Base-by-base conservation (phyloP, 2,888 invertebrate genomes). In the Caenorhabditis sp. region DNA sequence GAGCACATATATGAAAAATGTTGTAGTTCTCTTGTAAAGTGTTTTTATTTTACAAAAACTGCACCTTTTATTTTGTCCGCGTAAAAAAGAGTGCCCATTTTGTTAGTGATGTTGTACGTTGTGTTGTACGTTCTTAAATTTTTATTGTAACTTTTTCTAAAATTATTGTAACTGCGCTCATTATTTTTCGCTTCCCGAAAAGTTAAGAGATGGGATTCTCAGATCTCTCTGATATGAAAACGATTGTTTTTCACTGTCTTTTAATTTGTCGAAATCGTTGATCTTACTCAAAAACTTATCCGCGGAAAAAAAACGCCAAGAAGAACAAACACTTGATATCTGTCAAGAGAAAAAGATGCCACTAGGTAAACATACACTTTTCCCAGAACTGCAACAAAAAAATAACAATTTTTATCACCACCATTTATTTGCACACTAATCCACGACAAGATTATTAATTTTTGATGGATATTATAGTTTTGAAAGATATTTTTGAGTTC, bases 371-470 rank as follows among this genome's bases (percentile, higher is more conserved):
- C 17, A 43, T 6, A 43, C 2, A 43, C 31, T 6, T 31, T 31
- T 31, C 31, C 10, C 31, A 31, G 31, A 31, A 31, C 31, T 31
- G 8, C 43, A 43, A 43, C 6, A 14, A 43, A 43, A 43, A 43
- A 43, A 21, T 55, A 26, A 57, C 49, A 24, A 27, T 58, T 17
- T 63, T 68, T 65, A 65, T 73, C 65, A 59, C 65, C 73, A 73
- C 68, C 73, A 73, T 73, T 73, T 73, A 73, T 73, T 73, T 43
- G 43, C 43, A 63, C 73, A 73, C 73, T 73, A 73, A 73, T 73
- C 73, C 73, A 68, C 51, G 57, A 51, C 61, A 73, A 73, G 73
- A 73, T 73, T 73, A 73, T 73, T 54, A 65, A 59, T 61, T 24
- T 53, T n/a, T 53, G 70, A 51, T 70, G 66, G 23, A 53, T 23